These are phyloP conservation scores for Dexiosoma caninum DNA, from an alignment of 2,888 invertebrate genomes.

Conservation along the genomic window DNA sequence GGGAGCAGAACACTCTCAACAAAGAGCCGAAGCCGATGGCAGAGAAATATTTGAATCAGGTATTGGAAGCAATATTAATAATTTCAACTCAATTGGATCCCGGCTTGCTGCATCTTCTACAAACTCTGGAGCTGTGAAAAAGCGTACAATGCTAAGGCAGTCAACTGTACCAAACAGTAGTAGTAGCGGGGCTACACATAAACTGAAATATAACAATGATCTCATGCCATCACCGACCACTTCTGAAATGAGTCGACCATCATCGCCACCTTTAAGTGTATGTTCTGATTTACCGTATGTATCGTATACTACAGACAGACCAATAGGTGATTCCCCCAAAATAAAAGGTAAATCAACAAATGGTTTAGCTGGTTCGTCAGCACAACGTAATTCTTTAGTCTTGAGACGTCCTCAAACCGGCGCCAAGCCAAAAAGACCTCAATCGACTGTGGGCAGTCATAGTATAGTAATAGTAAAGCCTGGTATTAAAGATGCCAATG, in stretches of 20 bases:
- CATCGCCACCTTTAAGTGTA: slow-evolving; percentile 91
- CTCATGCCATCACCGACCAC: slow-evolving; percentile 68
- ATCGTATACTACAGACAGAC: slow-evolving; percentile 93
- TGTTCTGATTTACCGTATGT: slow-evolving; percentile 94
- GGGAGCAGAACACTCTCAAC: slow-evolving; percentile 83
- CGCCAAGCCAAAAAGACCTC: slow-evolving; percentile 76
- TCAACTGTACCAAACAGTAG: slow-evolving; percentile 49
- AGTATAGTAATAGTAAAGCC: slow-evolving; percentile 91
- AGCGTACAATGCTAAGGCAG: slow-evolving; percentile 66
- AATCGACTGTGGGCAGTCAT: slow-evolving; percentile 79
- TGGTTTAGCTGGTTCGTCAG: slow-evolving; percentile 67
- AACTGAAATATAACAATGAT: slow-evolving; percentile 49
- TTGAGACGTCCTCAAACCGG: slow-evolving; percentile 68
- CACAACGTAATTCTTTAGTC: slow-evolving; percentile 63
- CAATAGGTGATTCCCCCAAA: slow-evolving; percentile 94
- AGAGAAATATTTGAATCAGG: slow-evolving; percentile 71
- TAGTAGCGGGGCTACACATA: slow-evolving; percentile 58
- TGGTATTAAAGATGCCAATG: slow-evolving; percentile 80
- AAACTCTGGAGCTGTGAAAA: slow-evolving; percentile 64
- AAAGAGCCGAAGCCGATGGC: slow-evolving; percentile 73
- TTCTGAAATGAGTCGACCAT: slow-evolving; percentile 79
- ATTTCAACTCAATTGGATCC: not conserved
- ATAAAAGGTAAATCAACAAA: slow-evolving; percentile 80
- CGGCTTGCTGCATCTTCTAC: not conserved
- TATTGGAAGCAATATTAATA: slow-evolving; percentile 10